Conservation (phyloP, 2,888 invertebrate species). For the Epinotia ramella region DNA sequence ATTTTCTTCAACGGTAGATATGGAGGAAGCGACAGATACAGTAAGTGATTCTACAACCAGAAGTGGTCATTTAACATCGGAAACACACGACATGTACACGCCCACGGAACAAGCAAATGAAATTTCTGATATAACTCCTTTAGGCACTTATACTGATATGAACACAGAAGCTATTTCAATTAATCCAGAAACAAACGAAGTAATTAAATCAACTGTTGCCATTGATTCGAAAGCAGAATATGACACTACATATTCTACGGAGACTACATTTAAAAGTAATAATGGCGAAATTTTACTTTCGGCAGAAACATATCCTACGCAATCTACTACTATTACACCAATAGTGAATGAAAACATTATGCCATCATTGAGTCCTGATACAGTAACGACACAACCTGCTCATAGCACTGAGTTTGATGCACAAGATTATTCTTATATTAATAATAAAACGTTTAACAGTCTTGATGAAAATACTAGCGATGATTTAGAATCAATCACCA, state of each 20-base stretch:
- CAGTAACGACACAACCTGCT: not conserved
- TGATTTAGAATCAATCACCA: not conserved
- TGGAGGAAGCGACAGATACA: not conserved
- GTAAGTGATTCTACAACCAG: not conserved
- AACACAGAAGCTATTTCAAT: constrained; percentile 11
- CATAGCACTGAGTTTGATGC: not conserved
- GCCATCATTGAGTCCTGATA: constrained; percentile 1
- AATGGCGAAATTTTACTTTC: not conserved
- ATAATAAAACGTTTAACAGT: constrained; percentile 1
- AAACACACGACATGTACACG: constrained; percentile 1
- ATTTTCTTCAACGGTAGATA: not conserved
- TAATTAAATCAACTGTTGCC: not conserved
- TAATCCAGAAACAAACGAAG: not conserved
- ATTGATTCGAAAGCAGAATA: constrained; percentile 5
- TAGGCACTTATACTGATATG: constrained; percentile 4
- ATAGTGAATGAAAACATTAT: not conserved
- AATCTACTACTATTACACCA: constrained; percentile 2
- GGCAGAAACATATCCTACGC: constrained; percentile 10
- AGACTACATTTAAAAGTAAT: not conserved
- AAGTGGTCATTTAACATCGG: constrained; percentile 1
- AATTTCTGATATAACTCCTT: constrained; percentile 1
- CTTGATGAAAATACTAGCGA: not conserved
- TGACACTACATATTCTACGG: constrained; percentile 1
- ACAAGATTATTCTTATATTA: not conserved
- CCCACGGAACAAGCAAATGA: constrained; percentile 1